phyloP scores from a whole-genome alignment of 1,140 invertebrate genomes.

The Reticulitermes speratus region DNA sequence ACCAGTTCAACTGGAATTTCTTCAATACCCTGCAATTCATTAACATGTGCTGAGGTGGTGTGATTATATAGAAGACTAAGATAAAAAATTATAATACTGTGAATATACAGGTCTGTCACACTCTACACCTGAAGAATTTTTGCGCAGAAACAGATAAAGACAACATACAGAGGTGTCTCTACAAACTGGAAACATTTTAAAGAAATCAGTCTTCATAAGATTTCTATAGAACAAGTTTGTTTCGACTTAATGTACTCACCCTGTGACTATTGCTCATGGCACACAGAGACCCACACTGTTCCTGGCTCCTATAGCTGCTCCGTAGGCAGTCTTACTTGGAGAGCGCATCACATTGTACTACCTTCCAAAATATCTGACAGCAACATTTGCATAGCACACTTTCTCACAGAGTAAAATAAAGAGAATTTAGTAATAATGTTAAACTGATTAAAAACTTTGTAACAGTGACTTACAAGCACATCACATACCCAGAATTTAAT shows the following conservation, averaged over 20 bases:
- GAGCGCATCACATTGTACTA: neutral
- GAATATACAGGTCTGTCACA: no score
- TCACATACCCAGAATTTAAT: neutral
- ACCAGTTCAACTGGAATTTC: no score
- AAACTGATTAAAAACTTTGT: neutral
- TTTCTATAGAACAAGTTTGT: neutral
- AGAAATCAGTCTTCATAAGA: no score
- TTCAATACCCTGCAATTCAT: no score
- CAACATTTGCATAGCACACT: neutral
- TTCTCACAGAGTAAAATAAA: neutral
- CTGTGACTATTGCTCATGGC: constrained; percentile 30
- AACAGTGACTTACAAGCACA: neutral
- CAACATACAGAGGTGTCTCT: no score
- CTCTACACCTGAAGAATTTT: no score
- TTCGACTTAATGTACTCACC: constrained; percentile 16
- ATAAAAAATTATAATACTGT: no score
- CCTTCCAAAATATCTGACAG: neutral
- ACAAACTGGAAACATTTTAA: no score
- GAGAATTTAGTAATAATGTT: neutral
- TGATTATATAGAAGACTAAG: no score
- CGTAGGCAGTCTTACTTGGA: neutral
- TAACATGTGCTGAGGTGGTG: no score
- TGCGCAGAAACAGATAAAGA: no score
- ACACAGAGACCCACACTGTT: neutral
- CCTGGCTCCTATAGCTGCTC: neutral